Percentiles rank a stretch among this genome's conserved stretches.
phyloP scores from a whole-genome alignment of 1,140 invertebrate genomes.

The Drosophila nebulosa region DNA sequence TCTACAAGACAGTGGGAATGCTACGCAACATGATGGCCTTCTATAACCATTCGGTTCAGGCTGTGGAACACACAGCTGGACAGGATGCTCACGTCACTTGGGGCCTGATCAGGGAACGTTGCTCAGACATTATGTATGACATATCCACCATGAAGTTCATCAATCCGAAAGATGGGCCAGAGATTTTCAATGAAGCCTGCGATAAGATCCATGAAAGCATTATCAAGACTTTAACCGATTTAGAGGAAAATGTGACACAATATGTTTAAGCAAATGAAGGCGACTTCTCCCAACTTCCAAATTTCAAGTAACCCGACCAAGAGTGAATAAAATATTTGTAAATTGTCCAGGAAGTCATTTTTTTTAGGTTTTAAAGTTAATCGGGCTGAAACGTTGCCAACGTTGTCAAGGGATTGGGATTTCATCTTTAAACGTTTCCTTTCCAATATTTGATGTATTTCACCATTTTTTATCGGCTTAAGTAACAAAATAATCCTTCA shows the following conservation, averaged over 20 bases:
- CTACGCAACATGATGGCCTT: constrained; percentile 65
- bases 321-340: not conserved
- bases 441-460: not conserved
- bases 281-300: not conserved
- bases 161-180: constrained; percentile 30
- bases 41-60: constrained; percentile 19
- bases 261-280: not conserved
- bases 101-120: constrained; percentile 50
- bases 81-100: constrained; percentile 59
- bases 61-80: constrained; percentile 34
- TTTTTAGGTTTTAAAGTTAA: too few species aligned
- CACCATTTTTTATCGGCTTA: not conserved
- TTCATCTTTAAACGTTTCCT: not conserved
- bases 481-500: not conserved
- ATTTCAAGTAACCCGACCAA: not conserved
- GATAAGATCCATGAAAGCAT: constrained; percentile 7
- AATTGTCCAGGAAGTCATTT: too few species aligned
- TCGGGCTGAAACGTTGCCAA: too few species aligned
- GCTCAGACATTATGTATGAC: constrained; percentile 44
- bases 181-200: constrained; percentile 1
- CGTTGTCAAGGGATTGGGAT: too few species aligned
- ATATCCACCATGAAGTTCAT: constrained; percentile 69
- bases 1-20: constrained; percentile 76
- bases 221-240: not conserved
- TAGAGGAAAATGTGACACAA: constrained; percentile 22